A percentile compares a stretch with the other conserved stretches of the same genome.
phyloP scores from a whole-genome alignment of 2,113 vertebrate genomes.

The Cyprinodon brontotheroides region DNA sequence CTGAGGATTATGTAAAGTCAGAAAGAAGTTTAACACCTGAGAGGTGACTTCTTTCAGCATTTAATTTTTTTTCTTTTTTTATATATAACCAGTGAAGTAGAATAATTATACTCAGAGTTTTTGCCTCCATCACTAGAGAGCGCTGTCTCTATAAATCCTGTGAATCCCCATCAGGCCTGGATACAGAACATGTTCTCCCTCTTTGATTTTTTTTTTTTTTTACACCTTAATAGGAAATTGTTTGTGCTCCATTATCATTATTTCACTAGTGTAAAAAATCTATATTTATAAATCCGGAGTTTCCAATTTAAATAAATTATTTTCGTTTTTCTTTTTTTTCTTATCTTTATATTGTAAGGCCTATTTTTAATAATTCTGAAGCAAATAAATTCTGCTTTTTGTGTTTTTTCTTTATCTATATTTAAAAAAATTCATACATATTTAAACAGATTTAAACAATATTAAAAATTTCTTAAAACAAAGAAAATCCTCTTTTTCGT shows the following conservation, averaged over 20 bases:
- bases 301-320: not conserved
- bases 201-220: not conserved
- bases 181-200: not conserved
- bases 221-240: not conserved
- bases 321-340: not conserved
- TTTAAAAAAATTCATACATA: too few species aligned
- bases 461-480: too few species aligned
- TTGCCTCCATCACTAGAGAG: constrained; percentile 63
- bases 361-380: not conserved
- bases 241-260: not conserved
- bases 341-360: not conserved
- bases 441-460: too few species aligned
- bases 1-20: constrained; percentile 63
- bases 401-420: not conserved
- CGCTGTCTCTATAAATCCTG: constrained; percentile 47
- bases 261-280: not conserved
- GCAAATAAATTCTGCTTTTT: not conserved
- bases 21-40: constrained; percentile 47
- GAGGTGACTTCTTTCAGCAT: constrained; percentile 23
- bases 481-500: not conserved
- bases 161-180: not conserved
- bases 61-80: constrained; percentile 13
- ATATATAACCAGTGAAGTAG: not conserved
- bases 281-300: not conserved
- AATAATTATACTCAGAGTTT: not conserved